phyloP scores from a whole-genome alignment of 2,113 vertebrate species.

The Melanostigma gelatinosum region DNA sequence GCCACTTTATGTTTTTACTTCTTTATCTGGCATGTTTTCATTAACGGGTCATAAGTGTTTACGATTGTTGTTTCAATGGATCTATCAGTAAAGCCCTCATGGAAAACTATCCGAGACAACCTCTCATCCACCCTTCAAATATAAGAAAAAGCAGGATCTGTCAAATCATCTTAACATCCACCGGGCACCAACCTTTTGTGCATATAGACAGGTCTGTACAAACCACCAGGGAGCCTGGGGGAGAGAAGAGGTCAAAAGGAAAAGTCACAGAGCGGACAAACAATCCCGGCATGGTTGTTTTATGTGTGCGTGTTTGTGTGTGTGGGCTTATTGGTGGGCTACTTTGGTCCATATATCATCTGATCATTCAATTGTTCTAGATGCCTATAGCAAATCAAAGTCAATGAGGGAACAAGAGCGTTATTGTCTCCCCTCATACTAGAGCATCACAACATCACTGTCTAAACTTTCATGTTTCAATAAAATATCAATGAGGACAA shows the following conservation, averaged over 20 bases:
- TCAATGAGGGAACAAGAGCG: background rate
- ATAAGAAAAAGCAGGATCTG: slow-evolving; percentile 14
- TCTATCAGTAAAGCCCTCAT: background rate
- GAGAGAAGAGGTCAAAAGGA: slow-evolving; percentile 57
- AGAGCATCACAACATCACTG: background rate
- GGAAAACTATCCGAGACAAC: background rate
- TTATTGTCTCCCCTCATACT: background rate
- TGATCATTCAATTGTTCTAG: background rate
- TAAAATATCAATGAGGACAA: background rate
- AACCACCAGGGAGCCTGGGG: slow-evolving; percentile 55
- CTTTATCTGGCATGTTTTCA: background rate
- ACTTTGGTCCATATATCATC: background rate
- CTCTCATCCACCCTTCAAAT: background rate
- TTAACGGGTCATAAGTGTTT: background rate
- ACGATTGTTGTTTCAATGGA: background rate
- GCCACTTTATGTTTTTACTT: background rate
- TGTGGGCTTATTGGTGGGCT: no score
- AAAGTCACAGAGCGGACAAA: slow-evolving; percentile 49
- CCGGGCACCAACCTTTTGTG: background rate
- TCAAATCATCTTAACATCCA: slow-evolving; percentile 21
- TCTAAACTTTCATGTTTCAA: background rate
- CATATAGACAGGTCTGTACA: slow-evolving; percentile 48
- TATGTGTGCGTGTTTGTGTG: background rate
- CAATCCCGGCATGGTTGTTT: slow-evolving; percentile 27
- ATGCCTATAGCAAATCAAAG: background rate